Evolutionary conservation across 2,888 invertebrate species (phyloP), one percentile per base, ranked within the genome.

Genomic region (Eudasyphora cyanicolor): DNA sequence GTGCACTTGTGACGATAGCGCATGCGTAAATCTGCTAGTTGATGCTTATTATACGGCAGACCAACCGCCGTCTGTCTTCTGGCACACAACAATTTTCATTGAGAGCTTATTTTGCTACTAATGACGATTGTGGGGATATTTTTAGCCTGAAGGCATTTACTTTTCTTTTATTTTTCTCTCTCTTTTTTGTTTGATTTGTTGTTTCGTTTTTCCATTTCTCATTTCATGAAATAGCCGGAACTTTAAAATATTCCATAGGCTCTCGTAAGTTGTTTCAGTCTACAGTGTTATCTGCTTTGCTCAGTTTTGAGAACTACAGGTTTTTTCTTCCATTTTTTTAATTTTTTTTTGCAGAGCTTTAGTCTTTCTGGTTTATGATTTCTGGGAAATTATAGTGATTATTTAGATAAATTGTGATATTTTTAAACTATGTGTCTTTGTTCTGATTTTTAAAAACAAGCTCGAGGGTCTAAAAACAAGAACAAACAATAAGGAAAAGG

Each of bases 71-170:
- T n/a, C n/a, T 32, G 32, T 8, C 32, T n/a, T 1, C 6, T n/a
- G 45, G 45, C 45, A n/a, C 12, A 45, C 32, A 69, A 29, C 69
- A 49, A 69, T 69, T 69, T 69, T 69, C 69, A 69, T 69, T 69
- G 49, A 69, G 49, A n/a, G 69, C 29, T 49, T 69, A 45, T 69
- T 69, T 69, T 29, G 49, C 27, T 49, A 45, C 69, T 69, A 69
- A 69, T 69, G 69, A 69, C 69, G 3, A 67, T 35, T 42, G 24
- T 69, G 69, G 69, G 27, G 69, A 69, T 69, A 69, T 69, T 69
- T 69, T 69, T 69, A 49, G 69, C 69, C 49, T 24, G 27, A 69
- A 69, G 69, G 24, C 49, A 49, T 14, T 57, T 57, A n/a, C 21
- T 54, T 38, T 62, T 62, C 32, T 62, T 62, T 32, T 8, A 12